Percentiles rank a stretch among this genome's conserved stretches.
Conservation (phyloP, 2,888 invertebrate species). For the Polietes domitor region DNA sequence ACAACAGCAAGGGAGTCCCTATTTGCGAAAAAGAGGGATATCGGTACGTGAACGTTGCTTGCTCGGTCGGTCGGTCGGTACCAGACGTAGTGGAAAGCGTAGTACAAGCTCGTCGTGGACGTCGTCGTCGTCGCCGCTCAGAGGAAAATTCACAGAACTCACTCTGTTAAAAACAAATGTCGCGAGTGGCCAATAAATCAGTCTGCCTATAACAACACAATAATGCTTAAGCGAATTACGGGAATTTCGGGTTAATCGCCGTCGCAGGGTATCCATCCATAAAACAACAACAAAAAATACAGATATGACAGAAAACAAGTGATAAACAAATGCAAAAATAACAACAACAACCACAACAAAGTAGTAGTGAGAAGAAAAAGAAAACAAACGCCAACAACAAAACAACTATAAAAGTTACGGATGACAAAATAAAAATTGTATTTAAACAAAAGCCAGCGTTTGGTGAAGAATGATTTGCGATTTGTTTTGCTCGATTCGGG, state of each 20-base stretch:
- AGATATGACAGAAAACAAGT: conserved; percentile 12
- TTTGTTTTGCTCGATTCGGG: not conserved
- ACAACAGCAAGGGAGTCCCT: conserved; percentile 26
- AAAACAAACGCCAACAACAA: not conserved
- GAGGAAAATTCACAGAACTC: conserved; percentile 2
- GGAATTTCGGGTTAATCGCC: conserved; percentile 27
- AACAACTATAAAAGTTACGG: conserved; percentile 52
- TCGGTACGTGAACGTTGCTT: conserved; percentile 9
- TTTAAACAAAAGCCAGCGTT: conserved; percentile 35
- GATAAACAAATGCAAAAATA: conserved; percentile 12
- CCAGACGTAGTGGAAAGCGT: conserved; percentile 44
- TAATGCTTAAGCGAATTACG: conserved; percentile 50
- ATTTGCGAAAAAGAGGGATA: conserved; percentile 20
- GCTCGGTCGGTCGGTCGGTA: conserved; percentile 51
- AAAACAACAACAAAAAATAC: conserved; percentile 22
- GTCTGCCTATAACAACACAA: conserved; percentile 69
- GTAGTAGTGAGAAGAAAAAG: too few species aligned
- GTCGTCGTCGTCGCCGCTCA: not conserved
- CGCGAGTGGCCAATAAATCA: conserved; percentile 68
- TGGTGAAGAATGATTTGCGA: conserved; percentile 19
- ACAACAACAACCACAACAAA: not conserved
- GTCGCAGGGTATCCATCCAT: not conserved
- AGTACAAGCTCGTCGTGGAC: conserved; percentile 41
- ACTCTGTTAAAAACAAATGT: conserved; percentile 67
- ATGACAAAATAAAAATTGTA: not conserved